Conservation (phyloP, 2,888 invertebrate species). For the Entomobrya proxima region DNA sequence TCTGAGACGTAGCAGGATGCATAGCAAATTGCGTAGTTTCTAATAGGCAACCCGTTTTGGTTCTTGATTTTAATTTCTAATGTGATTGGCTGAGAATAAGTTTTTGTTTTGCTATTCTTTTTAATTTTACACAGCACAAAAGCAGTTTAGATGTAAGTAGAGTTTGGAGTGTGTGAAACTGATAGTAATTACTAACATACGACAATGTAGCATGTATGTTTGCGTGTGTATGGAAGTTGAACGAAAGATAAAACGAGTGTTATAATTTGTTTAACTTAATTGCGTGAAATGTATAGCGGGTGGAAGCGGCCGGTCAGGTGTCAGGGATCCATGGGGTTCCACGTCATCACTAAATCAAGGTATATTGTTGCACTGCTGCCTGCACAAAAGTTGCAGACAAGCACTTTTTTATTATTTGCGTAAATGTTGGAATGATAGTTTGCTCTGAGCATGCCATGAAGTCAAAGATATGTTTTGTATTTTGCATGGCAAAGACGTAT, state of each 20-base stretch:
- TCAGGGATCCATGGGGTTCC: constrained; percentile 75
- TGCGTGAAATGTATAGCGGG: constrained; percentile 43
- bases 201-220: background rate
- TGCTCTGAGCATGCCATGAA: background rate
- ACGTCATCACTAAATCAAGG: constrained; percentile 76
- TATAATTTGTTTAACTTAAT: constrained; percentile 43
- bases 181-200: too few species aligned
- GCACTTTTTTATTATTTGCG: constrained; percentile 44
- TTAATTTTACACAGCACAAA: too few species aligned
- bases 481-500: background rate
- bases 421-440: background rate
- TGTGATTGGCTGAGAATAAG: too few species aligned
- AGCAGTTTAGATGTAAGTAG: too few species aligned
- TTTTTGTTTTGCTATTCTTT: too few species aligned
- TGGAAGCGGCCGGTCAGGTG: constrained; percentile 70
- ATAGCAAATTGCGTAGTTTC: too few species aligned
- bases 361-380: constrained; percentile 62
- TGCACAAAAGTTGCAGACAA: background rate
- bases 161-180: too few species aligned
- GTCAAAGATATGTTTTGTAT: background rate
- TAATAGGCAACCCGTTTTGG: too few species aligned
- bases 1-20: too few species aligned
- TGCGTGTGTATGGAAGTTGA: background rate
- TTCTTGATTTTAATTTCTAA: too few species aligned
- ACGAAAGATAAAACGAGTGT: constrained; percentile 32